Conservation (phyloP, 2,888 invertebrate genomes). For the Acrobasis suavella region DNA sequence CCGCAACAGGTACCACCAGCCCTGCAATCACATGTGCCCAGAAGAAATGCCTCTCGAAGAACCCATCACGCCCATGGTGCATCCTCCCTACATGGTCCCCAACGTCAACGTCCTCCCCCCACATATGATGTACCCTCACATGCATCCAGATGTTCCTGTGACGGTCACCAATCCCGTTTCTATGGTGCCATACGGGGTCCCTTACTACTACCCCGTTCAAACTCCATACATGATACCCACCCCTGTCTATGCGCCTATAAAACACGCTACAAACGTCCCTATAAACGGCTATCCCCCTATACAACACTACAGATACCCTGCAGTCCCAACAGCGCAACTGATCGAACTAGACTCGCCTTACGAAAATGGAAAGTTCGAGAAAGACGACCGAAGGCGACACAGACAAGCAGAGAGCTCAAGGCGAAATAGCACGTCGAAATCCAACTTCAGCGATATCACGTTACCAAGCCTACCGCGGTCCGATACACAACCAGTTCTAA, state of each 20-base stretch:
- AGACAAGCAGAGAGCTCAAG: constrained; percentile 55
- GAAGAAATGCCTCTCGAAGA: constrained; percentile 48
- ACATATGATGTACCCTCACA: constrained; percentile 56
- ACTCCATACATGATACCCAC: constrained; percentile 75
- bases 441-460: constrained; percentile 68
- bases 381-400: constrained; percentile 53
- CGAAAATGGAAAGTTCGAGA: constrained; percentile 66
- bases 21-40: constrained; percentile 47
- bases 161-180: constrained; percentile 54
- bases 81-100: constrained; percentile 50
- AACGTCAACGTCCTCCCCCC: constrained; percentile 42
- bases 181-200: constrained; percentile 68
- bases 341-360: constrained; percentile 85
- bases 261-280: constrained; percentile 71
- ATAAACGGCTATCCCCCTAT: constrained; percentile 74
- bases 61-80: constrained; percentile 44
- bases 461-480: constrained; percentile 72
- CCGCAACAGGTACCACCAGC: constrained; percentile 44
- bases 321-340: constrained; percentile 86
- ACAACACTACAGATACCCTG: constrained; percentile 66
- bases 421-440: constrained; percentile 67
- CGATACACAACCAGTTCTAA: constrained; percentile 73
- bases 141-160: constrained; percentile 50
- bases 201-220: constrained; percentile 74
- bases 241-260: constrained; percentile 69